Conservation (phyloP, 2,113 vertebrate genomes). For the Chrysemys picta region DNA sequence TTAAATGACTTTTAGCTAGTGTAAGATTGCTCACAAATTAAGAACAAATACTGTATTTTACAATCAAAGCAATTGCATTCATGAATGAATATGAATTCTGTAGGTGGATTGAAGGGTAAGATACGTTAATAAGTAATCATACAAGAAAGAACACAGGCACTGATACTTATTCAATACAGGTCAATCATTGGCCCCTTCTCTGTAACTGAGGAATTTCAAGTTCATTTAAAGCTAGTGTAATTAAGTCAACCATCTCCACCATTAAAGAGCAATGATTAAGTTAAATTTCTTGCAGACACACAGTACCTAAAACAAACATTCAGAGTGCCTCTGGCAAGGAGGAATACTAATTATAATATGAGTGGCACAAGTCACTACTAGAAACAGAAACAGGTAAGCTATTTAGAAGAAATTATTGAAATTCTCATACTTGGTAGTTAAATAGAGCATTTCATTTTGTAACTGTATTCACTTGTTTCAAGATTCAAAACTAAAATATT, state of each 20-base stretch:
- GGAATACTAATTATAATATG: constrained; percentile 76
- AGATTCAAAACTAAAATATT: constrained; percentile 30
- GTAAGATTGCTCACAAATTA: not conserved
- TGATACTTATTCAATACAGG: constrained; percentile 45
- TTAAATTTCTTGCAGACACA: constrained; percentile 77
- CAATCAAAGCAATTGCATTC: not conserved
- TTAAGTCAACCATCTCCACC: constrained; percentile 71
- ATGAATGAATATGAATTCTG: not conserved
- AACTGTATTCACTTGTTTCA: constrained; percentile 29
- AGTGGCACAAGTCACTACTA: constrained; percentile 75
- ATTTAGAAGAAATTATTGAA: constrained; percentile 51
- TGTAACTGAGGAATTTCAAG: constrained; percentile 71
- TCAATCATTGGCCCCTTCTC: constrained; percentile 63
- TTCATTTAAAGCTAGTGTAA: constrained; percentile 75
- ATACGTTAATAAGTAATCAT: constrained; percentile 34
- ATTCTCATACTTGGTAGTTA: constrained; percentile 38
- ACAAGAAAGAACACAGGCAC: constrained; percentile 16
- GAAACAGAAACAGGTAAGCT: constrained; percentile 67
- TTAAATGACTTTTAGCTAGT: constrained; percentile 20
- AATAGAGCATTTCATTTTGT: constrained; percentile 48
- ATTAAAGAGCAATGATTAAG: constrained; percentile 79
- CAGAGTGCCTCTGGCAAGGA: constrained; percentile 73
- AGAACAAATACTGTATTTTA: not conserved
- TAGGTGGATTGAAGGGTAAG: constrained; percentile 18
- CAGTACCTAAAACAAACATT: constrained; percentile 77